Evolutionary conservation across 1,140 invertebrate genomes (phyloP).

Genomic region (Zaprionus africanus): DNA sequence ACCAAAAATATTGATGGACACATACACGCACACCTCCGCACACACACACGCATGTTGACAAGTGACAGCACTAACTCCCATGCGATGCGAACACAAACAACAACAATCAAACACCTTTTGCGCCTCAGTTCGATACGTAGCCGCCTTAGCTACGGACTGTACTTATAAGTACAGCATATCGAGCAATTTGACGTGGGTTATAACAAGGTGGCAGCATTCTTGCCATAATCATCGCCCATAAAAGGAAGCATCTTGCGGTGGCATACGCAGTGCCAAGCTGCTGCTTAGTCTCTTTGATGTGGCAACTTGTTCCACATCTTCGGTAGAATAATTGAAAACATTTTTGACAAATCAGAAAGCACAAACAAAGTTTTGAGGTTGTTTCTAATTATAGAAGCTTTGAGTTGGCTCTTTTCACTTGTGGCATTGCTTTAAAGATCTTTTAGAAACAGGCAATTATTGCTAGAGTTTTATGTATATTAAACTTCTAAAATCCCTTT

Average conservation of each 20-base stretch:
- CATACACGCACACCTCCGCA: slow-evolving; percentile 33
- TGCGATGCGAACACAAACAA: not conserved
- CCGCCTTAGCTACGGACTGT: not conserved
- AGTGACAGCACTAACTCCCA: slow-evolving; percentile 57
- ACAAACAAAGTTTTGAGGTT: not conserved
- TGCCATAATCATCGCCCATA: slow-evolving; percentile 25
- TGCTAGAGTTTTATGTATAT: too few species aligned
- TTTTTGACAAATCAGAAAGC: not conserved
- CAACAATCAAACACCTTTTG: slow-evolving; percentile 38
- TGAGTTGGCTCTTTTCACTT: not conserved
- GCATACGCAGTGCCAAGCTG: not conserved
- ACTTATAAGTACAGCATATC: not conserved
- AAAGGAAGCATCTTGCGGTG: slow-evolving; percentile 6
- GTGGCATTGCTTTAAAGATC: not conserved
- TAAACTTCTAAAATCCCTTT: too few species aligned
- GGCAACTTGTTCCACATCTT: slow-evolving; percentile 8
- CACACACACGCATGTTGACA: slow-evolving; percentile 34
- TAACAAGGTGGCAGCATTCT: slow-evolving; percentile 29
- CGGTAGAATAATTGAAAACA: not conserved
- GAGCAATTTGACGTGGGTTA: slow-evolving; percentile 28
- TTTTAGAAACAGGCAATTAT: too few species aligned
- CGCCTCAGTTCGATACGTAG: slow-evolving; percentile 23
- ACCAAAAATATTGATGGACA: slow-evolving; percentile 63
- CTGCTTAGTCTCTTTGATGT: slow-evolving; percentile 1
- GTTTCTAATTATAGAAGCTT: not conserved